Base-by-base conservation (phyloP, 2,888 invertebrate species). In the Ditylenchus weischeri region DNA sequence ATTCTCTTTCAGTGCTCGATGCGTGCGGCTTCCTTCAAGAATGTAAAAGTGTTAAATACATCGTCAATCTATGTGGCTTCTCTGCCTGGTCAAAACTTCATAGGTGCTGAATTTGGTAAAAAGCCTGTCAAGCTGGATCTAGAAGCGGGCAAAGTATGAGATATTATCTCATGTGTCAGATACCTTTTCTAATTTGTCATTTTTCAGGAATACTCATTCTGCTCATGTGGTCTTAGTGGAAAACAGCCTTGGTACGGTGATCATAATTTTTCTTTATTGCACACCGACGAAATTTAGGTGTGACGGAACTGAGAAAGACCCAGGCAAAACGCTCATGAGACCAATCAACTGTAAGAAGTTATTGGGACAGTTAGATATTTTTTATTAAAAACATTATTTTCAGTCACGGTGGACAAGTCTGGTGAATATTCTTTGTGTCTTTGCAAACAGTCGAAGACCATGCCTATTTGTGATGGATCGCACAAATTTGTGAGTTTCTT, bases 381-480 rank as follows among this genome's bases (percentile, higher is more conserved):
- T 11, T 38, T 11, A 38, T 38, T 11, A 13, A 43, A 10, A 43
- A 43, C 15, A 43, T 13, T 15, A 2, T 43, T 43, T 43, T 43
- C 8, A 43, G 43, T 43, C 43, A 54, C 62, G 58, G 69, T 69
- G 1, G 88, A 89, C 62, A 90, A 93, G 85, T 89, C 90, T 0
- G 91, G 91, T 78, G 91, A 92, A 21, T 77, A 76, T 83, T 93
- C 92, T 91, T 86, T 98, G n/a, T 98, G 98, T 84, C 92, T 92
- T 83, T 98, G 98, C 84, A 98, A 98, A 84, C 94, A 94, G 83
- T 93, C 94, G 0, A 88, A 88, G 61, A 90, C 91, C 92, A 94
- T 88, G 86, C 96, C 98, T 0, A 86, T 96, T 54, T 98, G 96
- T 85, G 96, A 98, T 86, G 91, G 91, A 19, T 90, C 91, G 0